Evolutionary conservation across 2,797 vertebrate species (phyloP).

Genomic region (Argentina silus): DNA sequence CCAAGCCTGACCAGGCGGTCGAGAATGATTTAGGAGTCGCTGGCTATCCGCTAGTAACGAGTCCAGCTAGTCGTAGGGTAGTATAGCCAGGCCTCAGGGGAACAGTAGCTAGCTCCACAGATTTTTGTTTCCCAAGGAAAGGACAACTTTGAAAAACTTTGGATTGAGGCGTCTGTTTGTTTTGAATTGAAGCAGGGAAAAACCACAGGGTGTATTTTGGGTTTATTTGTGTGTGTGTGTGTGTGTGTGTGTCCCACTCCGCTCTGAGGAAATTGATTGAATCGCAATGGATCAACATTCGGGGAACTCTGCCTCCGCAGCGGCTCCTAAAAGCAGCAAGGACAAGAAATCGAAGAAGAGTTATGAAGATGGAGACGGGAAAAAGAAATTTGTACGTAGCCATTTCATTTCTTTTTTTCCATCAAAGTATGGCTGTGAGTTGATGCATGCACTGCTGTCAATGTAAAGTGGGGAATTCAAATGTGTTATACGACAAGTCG

Average conservation of each 20-base stretch:
- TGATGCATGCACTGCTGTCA: neutral
- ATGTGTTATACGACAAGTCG: constrained; percentile 10
- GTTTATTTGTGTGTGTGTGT: constrained; percentile 42
- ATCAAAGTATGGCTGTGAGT: neutral
- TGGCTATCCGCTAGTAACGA: neutral
- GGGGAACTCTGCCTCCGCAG: constrained; percentile 72
- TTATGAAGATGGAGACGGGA: constrained; percentile 79
- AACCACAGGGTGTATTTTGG: constrained; percentile 4
- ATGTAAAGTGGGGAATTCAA: neutral
- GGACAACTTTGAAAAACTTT: neutral
- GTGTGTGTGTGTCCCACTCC: constrained; percentile 27
- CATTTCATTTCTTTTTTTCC: constrained; percentile 35
- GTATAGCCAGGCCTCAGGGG: neutral
- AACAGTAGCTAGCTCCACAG: neutral
- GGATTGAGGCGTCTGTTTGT: neutral
- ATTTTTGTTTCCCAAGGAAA: neutral
- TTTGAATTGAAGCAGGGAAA: neutral
- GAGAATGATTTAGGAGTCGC: constrained; percentile 4
- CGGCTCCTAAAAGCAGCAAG: constrained; percentile 71
- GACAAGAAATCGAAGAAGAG: constrained; percentile 82
- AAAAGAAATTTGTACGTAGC: constrained; percentile 85
- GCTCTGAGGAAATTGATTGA: constrained; percentile 52
- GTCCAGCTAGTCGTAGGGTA: neutral
- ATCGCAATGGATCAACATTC: constrained; percentile 73
- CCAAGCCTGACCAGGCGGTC: constrained; percentile 15